Conservation (phyloP, 2,888 invertebrate genomes). For the Deilephila elpenor region DNA sequence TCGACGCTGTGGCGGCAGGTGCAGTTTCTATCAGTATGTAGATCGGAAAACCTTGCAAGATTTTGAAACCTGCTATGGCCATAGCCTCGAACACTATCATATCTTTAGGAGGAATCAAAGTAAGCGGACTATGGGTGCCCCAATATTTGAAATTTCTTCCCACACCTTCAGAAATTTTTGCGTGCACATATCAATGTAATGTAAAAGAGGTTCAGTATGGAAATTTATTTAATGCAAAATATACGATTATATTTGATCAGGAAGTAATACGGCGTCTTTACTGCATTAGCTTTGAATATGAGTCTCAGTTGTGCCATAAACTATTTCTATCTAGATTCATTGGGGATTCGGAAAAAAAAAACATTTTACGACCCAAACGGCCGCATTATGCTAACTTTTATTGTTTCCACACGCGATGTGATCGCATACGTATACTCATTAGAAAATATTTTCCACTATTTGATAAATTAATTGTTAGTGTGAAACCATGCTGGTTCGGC, state of each 20-base stretch:
- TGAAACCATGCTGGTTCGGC: no score
- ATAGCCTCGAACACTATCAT: no score
- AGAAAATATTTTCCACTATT: background rate
- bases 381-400: background rate
- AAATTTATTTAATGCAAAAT: background rate
- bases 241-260: background rate
- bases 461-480: no score
- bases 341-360: background rate
- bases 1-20: background rate
- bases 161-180: no score
- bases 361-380: background rate
- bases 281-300: background rate
- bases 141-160: no score
- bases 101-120: no score
- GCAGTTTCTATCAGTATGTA: background rate
- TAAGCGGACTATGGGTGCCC: no score
- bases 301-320: background rate
- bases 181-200: no score
- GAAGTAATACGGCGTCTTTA: background rate
- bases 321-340: constrained; percentile 6
- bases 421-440: background rate
- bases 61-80: no score
- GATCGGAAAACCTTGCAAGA: background rate
- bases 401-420: background rate
- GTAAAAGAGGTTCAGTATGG: background rate